Base-by-base conservation (phyloP, 2,113 vertebrate genomes). In the Camelus dromedarius region DNA sequence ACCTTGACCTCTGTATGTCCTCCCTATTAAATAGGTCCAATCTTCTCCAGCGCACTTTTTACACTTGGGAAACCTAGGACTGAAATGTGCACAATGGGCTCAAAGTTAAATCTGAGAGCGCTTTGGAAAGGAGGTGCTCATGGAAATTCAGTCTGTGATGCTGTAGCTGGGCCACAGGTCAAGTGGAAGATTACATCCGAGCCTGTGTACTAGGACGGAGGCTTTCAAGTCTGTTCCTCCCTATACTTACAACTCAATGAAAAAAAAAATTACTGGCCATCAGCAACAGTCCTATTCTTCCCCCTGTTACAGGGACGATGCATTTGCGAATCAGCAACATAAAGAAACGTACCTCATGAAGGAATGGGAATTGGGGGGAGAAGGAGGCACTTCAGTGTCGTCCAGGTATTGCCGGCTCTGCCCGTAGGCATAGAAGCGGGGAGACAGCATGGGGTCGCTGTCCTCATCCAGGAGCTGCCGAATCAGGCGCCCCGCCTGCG, bases 311-410 rank as follows among this genome's bases (percentile, higher is more conserved):
- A 22, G 3, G 20, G 15, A 46, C 24, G 54, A 30, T 22, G 7
- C 3, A 50, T 14, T 6, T 73, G 72, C 35, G 66, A 6, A 35
- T 54, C 28, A 35, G 60, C 20, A 91, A 82, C 82, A 15, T 46
- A 90, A 26, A 92, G 92, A 48, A 32, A 93, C 98, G 67, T 96
- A 99, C 99, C 99, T 99, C 99, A 99, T 98, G 93, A 99, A 99
- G 0, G 99, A 99, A 97, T 99, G 99, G 8, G 99, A 98, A 54
- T 99, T 99, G 28, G 99, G 99, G n/a, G 99, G 99, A 1, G 99
- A 99, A 30, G 99, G 99, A 76, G 99, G 99, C 97, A 99, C 99
- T 98, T 99, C 99, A 0, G 99, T 99, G 97, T 99, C 99, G 38
- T 99, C 99, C 98, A 99, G 98, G 97, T 99, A 99, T 97, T 99